Conservation (phyloP, 2,888 invertebrate genomes). For the Notodromas monacha region DNA sequence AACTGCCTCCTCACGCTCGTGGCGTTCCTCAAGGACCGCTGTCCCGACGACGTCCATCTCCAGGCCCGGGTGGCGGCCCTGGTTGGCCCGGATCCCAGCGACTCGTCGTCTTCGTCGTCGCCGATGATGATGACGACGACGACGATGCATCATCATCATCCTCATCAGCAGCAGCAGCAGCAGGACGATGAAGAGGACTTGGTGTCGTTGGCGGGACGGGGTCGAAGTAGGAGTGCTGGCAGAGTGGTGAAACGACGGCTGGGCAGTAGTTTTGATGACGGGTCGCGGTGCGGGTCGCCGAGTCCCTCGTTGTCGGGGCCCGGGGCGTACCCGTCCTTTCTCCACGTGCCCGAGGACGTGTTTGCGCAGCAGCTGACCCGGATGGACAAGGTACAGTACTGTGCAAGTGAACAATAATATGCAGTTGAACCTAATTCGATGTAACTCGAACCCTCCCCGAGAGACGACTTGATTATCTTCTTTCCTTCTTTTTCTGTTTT, state of each 20-base stretch:
- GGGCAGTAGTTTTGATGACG: too few relatives aligned
- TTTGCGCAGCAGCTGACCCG: conserved; percentile 91
- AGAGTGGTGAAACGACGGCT: too few relatives aligned
- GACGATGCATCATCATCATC: too few relatives aligned
- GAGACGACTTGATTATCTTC: too few relatives aligned
- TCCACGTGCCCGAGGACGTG: conserved; percentile 35
- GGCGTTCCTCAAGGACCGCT: conserved; percentile 43
- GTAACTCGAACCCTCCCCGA: too few relatives aligned
- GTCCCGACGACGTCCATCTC: neutral
- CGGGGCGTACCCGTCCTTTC: conserved; percentile 10
- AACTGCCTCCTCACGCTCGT: conserved; percentile 44
- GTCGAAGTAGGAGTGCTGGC: too few relatives aligned
- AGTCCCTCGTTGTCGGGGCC: neutral
- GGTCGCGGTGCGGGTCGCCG: neutral
- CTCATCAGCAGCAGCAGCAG: too few relatives aligned
- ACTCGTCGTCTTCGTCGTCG: neutral
- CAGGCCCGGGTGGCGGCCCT: neutral
- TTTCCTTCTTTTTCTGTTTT: too few relatives aligned
- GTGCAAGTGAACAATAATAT: too few relatives aligned
- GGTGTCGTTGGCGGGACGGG: too few relatives aligned
- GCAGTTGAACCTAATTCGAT: too few relatives aligned
- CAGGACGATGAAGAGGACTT: too few relatives aligned
- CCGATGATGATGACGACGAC: neutral
- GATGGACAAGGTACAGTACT: conserved; percentile 53
- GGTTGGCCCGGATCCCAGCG: conserved; percentile 4